phyloP scores from a whole-genome alignment of 1,140 invertebrate species.

The Drosophila saltans region DNA sequence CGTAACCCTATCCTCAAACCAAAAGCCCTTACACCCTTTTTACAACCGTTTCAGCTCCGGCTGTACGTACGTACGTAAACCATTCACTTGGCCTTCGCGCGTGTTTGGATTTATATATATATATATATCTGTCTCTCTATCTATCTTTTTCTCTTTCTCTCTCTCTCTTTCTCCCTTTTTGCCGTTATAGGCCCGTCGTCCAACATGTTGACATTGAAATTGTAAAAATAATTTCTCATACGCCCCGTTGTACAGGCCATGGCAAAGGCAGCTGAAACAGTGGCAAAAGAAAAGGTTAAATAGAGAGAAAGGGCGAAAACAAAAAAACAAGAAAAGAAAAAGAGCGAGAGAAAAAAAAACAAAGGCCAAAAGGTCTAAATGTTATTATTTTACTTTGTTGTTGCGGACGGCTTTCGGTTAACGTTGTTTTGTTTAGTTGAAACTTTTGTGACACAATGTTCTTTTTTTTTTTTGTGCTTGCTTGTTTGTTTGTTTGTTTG shows the following conservation, averaged over 20 bases:
- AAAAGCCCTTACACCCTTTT: neutral
- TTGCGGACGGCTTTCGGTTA: conserved; percentile 8
- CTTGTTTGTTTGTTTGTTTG: neutral
- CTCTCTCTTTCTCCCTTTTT: neutral
- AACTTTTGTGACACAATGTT: conserved; percentile 59
- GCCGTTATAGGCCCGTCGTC: neutral
- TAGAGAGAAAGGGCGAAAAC: too few species aligned
- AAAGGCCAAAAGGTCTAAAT: conserved; percentile 59
- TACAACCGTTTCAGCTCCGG: neutral
- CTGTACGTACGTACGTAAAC: too few species aligned
- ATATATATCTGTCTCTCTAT: neutral
- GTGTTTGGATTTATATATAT: conserved; percentile 20
- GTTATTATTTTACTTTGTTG: conserved; percentile 30
- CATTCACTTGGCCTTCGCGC: conserved; percentile 52
- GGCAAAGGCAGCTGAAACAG: neutral
- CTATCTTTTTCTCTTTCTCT: neutral
- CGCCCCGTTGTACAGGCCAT: conserved; percentile 29
- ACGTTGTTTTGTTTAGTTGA: conserved; percentile 31
- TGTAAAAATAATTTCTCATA: conserved; percentile 73
- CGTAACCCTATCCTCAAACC: neutral
- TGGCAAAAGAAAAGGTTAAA: conserved; percentile 4
- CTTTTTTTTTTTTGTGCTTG: conserved; percentile 39
- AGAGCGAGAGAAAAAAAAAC: conserved; percentile 13
- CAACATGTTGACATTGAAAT: conserved; percentile 74
- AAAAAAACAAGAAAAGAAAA: neutral